Percentiles rank a stretch among this genome's conserved stretches.
phyloP scores from a whole-genome alignment of 2,888 invertebrate species.

The Papilio demoleus region DNA sequence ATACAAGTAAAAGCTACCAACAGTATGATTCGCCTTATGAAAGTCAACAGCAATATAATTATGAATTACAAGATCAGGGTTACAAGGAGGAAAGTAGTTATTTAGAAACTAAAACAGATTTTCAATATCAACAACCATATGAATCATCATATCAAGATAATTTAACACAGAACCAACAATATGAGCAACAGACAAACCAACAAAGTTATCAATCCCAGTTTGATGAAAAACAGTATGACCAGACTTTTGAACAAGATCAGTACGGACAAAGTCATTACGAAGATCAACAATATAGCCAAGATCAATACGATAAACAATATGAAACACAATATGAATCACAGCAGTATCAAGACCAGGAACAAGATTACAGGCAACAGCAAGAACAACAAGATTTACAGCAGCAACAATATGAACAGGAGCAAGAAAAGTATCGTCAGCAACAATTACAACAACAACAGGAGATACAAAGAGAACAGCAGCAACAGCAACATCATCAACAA shows the following conservation, averaged over 20 bases:
- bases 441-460: constrained; percentile 53
- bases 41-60: constrained; percentile 52
- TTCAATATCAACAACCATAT: constrained; percentile 47
- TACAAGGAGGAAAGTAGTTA: constrained; percentile 48
- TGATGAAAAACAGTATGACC: constrained; percentile 45
- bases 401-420: constrained; percentile 53
- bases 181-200: constrained; percentile 42
- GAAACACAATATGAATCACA: constrained; percentile 45
- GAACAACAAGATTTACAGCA: constrained; percentile 49
- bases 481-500: constrained; percentile 55
- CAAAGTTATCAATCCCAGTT: constrained; percentile 49
- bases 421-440: constrained; percentile 50
- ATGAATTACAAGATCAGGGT: constrained; percentile 48
- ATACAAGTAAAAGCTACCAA: constrained; percentile 60
- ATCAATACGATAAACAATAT: constrained; percentile 50
- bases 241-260: constrained; percentile 47
- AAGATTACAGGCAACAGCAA: constrained; percentile 45
- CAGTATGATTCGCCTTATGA: constrained; percentile 60
- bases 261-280: constrained; percentile 48
- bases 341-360: constrained; percentile 48
- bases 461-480: constrained; percentile 47
- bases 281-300: constrained; percentile 48
- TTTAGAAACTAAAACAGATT: constrained; percentile 50
- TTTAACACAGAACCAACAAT: constrained; percentile 27
- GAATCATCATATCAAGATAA: constrained; percentile 45